Evolutionary conservation across 2,797 vertebrate genomes (phyloP).

Genomic region (Liparis tanakae): DNA sequence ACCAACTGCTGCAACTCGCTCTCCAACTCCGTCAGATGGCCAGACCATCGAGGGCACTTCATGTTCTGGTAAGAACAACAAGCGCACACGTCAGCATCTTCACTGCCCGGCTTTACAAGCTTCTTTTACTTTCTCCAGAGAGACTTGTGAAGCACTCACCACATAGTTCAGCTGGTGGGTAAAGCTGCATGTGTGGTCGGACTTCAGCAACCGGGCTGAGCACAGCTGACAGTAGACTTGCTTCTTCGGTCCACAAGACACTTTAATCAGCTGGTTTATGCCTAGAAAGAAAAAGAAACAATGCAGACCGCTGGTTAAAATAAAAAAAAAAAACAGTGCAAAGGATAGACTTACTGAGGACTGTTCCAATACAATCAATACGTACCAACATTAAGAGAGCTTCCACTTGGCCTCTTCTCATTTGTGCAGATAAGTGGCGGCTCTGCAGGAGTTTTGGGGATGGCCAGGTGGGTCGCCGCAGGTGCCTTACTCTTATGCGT

Average conservation of each 20-base stretch:
- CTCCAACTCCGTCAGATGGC: not conserved
- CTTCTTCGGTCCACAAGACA: constrained; percentile 32
- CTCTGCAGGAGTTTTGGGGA: constrained; percentile 3
- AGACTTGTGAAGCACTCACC: constrained; percentile 43
- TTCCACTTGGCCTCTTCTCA: not conserved
- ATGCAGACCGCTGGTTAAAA: not conserved
- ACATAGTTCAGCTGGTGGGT: constrained; percentile 58
- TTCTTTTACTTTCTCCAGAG: not conserved
- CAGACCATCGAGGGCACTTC: constrained; percentile 29
- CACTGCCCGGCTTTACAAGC: not conserved
- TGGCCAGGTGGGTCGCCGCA: not conserved
- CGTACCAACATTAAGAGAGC: constrained; percentile 52
- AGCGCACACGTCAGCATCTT: not conserved
- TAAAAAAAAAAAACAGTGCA: not conserved
- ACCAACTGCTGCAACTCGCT: constrained; percentile 32
- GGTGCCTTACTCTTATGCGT: not conserved
- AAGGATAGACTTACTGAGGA: not conserved
- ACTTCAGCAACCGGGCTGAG: constrained; percentile 28
- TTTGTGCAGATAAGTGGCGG: not conserved
- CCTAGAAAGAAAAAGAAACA: constrained; percentile 50
- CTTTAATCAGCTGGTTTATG: constrained; percentile 33
- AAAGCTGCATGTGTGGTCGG: not conserved
- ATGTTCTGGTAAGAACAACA: constrained; percentile 44
- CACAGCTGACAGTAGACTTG: constrained; percentile 72
- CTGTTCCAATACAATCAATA: not conserved